A percentile compares a stretch with the other conserved stretches of the same genome.
Evolutionary conservation across 2,113 vertebrate species (phyloP).

Genomic region (Gobio gobio): DNA sequence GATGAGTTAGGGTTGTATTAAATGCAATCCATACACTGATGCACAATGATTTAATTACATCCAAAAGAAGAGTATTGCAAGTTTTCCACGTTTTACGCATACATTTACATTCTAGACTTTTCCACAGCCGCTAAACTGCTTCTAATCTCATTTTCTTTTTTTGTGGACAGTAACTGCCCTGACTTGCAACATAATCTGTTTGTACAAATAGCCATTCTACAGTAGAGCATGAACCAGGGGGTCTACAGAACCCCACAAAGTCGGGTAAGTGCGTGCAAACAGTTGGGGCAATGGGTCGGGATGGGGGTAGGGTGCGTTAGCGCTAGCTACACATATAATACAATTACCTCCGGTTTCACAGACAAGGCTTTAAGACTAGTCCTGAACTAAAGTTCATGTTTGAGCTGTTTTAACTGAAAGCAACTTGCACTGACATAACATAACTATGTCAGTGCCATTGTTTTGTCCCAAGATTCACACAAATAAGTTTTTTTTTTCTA

Average conservation of each 20-base stretch:
- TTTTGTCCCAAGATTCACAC: too few relatives aligned
- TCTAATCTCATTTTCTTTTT: constrained; percentile 41
- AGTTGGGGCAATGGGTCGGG: constrained; percentile 63
- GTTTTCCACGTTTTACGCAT: constrained; percentile 27
- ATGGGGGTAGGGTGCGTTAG: constrained; percentile 63
- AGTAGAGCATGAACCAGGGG: constrained; percentile 54
- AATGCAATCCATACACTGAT: constrained; percentile 55
- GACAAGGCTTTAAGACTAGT: too few relatives aligned
- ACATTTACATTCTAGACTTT: constrained; percentile 46
- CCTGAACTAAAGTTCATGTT: too few relatives aligned
- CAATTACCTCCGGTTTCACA: constrained; percentile 23
- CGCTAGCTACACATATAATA: constrained; percentile 72
- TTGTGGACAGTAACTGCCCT: constrained; percentile 45
- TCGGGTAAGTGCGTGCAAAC: constrained; percentile 41
- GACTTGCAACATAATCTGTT: constrained; percentile 47
- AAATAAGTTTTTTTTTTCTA: too few relatives aligned
- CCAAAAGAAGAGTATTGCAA: constrained; percentile 51
- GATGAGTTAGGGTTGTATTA: constrained; percentile 57
- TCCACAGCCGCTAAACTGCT: constrained; percentile 51
- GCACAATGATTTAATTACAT: constrained; percentile 43
- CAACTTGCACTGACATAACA: too few relatives aligned
- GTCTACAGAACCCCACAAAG: constrained; percentile 17
- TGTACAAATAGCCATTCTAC: constrained; percentile 57
- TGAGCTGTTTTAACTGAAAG: too few relatives aligned
- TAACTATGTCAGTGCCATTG: too few relatives aligned